Conservation (phyloP, 1,140 invertebrate species). For the Spodoptera frugiperda region DNA sequence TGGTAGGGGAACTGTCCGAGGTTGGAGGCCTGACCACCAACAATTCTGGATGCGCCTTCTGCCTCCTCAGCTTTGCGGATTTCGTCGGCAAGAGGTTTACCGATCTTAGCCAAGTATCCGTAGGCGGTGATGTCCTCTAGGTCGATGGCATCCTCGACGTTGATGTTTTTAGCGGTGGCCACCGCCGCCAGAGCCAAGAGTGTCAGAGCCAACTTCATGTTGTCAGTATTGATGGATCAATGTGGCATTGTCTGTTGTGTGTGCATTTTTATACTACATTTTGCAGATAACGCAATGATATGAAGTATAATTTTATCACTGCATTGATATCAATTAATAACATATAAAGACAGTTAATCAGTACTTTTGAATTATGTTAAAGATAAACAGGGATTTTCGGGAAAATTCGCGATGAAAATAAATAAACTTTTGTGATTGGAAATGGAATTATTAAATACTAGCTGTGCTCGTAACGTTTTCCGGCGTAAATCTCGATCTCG, state of each 20-base stretch:
- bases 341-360: too few species aligned
- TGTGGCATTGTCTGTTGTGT: neutral
- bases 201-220: constrained; percentile 25
- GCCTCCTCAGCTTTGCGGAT: constrained; percentile 53
- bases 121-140: constrained; percentile 55
- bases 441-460: too few species aligned
- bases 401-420: too few species aligned
- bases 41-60: constrained; percentile 54
- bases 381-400: too few species aligned
- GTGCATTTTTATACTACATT: neutral
- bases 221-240: neutral
- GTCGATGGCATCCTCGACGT: constrained; percentile 40
- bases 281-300: too few species aligned
- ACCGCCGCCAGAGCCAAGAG: constrained; percentile 27
- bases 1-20: constrained; percentile 63
- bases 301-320: too few species aligned
- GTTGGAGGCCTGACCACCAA: constrained; percentile 55
- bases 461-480: too few species aligned
- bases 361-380: too few species aligned
- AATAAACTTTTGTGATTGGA: too few species aligned
- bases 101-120: constrained; percentile 57
- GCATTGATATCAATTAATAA: too few species aligned
- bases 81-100: constrained; percentile 53
- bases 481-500: too few species aligned
- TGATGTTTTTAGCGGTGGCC: constrained; percentile 9